A percentile compares a stretch with the other conserved stretches of the same genome.
These are phyloP conservation scores for Empis livida DNA, from an alignment of 2,888 invertebrate species.

Conservation along the genomic window DNA sequence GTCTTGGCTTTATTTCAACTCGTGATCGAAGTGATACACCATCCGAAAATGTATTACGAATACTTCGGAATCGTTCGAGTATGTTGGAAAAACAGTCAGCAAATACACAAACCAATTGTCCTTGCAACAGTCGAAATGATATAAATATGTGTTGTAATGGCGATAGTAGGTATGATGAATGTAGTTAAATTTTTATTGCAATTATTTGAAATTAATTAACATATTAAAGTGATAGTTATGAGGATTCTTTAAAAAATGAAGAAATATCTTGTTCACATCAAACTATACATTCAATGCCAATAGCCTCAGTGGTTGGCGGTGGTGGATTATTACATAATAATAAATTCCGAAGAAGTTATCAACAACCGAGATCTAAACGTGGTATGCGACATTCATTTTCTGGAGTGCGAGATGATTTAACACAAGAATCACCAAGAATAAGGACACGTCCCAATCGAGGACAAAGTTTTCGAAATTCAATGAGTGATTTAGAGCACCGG, in stretches of 20 bases:
- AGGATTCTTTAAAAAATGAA: slow-evolving; percentile 57
- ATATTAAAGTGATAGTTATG: slow-evolving; percentile 54
- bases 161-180: slow-evolving; percentile 11
- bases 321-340: slow-evolving; percentile 6
- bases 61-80: slow-evolving; percentile 8
- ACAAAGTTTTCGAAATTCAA: slow-evolving; percentile 31
- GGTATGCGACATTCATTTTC: slow-evolving; percentile 34
- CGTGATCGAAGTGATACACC: slow-evolving; percentile 8
- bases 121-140: slow-evolving; percentile 7
- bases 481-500: slow-evolving; percentile 34
- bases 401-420: slow-evolving; percentile 33
- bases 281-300: slow-evolving; percentile 20
- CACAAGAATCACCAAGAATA: slow-evolving; percentile 30
- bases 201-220: background rate
- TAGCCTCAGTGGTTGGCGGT: background rate
- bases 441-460: slow-evolving; percentile 26
- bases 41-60: slow-evolving; percentile 10
- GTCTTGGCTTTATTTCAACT: background rate
- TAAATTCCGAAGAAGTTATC: slow-evolving; percentile 12
- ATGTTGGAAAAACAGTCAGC: background rate
- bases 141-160: slow-evolving; percentile 8
- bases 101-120: slow-evolving; percentile 6
- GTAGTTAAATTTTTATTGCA: background rate
- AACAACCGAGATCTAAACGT: background rate
- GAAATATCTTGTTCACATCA: slow-evolving; percentile 15